Base-by-base conservation (phyloP, 2,113 vertebrate genomes). In the Epinephelus cyanopodus region DNA sequence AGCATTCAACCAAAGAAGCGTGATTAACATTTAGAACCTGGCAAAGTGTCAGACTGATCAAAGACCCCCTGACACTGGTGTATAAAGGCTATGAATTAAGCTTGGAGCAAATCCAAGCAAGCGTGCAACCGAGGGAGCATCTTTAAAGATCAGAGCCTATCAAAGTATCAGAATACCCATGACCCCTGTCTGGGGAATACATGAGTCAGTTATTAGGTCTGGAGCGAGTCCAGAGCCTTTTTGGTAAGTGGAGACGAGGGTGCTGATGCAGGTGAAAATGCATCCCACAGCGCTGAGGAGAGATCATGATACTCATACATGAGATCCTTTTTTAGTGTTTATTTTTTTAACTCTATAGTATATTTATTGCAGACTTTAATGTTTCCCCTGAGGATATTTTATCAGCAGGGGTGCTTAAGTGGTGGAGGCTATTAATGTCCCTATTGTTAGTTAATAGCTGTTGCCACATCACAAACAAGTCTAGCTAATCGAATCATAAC, bases 61-160 rank as follows among this genome's bases (percentile, higher is more conserved):
- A 92, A 91, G 79, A 83, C 52, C 84, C 57, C 42, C 64, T 86
- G 87, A 88, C 77, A 90, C 37, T 1, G 47, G 47, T 81, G 74
- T 53, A 73, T 57, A 86, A 87, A 82, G 79, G 75, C 78, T 74
- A 79, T 81, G 66, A 77, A 72, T 84, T 89, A 88, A 83, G 71
- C 76, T 85, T 67, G 83, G 79, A 89, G 74, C 37, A 82, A 87
- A 82, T 85, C 83, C 82, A 89, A 83, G 82, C 52, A 81, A 82
- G 67, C 27, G 7, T 78, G 74, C 58, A 87, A 87, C 82, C 21
- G 21, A 79, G 67, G 42, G 80, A 88, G 82, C 81, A 72, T 84
- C 75, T 90, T 88, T 67, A 77, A 89, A 90, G 88, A 92, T 90
- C 85, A 90, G 69, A 89, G 80, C 83, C 60, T 62, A 81, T 88